Base-by-base conservation (phyloP, 2,888 invertebrate species). In the Biston betularia region DNA sequence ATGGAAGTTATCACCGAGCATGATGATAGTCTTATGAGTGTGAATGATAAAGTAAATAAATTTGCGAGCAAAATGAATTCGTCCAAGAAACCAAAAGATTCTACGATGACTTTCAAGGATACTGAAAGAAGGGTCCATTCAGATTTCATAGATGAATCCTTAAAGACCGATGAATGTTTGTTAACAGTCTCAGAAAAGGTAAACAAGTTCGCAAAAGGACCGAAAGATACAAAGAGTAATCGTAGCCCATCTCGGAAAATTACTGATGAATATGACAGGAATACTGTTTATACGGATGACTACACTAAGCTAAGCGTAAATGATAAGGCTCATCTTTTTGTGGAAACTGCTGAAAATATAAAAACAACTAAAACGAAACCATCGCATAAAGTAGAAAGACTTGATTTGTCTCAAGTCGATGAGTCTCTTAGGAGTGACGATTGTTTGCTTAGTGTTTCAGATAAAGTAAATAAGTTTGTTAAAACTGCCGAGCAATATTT, bases 151-250 rank as follows among this genome's bases (percentile, higher is more conserved):
- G 90, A 95, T 65, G 89, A 93, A 35, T 89, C 89, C 68, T 80
- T 94, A 46, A 89, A 89, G 81, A 88, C 93, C 40, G 96, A 96
- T 74, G 95, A 96, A 75, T 96, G 95, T 74, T 85, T 96, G 14
- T 75, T 96, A 35, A 95, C 95, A 57, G 96, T 96, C 9, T 95
- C 96, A 48, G 95, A 96, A 79, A 96, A 96, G 83, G 96, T 96
- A 0, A 94, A 93, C 42, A 96, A 95, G 76, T 96, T 96, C 80
- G 95, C 95, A n/a, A 95, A 89, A 75, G 89, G 87, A 0, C 82
- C 87, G 12, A 78, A 71, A 42, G 78, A 91, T 69, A 87, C 84
- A 40, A 94, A 91, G 78, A 89, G 89, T 58, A 85, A 72, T 14
- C 86, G 75, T 60, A 92, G 88, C 61, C 89, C 90, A n/a, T 82